These are phyloP conservation scores for Balearica regulorum DNA, from an alignment of 2,797 vertebrate species.

Conservation along the genomic window DNA sequence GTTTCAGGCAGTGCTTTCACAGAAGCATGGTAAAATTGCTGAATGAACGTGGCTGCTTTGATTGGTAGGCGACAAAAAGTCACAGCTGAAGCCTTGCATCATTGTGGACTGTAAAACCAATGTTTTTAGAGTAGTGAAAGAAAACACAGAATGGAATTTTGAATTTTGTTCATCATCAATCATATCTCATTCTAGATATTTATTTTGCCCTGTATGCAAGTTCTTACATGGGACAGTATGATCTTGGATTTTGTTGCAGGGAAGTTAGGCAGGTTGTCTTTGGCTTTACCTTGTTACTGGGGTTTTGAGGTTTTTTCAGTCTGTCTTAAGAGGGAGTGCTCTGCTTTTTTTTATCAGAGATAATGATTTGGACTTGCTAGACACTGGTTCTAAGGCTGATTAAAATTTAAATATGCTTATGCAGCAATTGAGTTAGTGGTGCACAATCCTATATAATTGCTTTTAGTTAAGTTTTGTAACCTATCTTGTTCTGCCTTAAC, in stretches of 20 bases:
- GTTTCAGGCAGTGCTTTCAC: not conserved
- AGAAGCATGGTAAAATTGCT: not conserved
- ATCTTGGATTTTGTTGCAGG: not conserved
- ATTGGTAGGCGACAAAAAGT: not conserved
- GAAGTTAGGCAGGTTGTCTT: not conserved
- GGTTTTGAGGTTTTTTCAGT: not conserved
- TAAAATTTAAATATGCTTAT: conserved; percentile 6
- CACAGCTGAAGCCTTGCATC: not conserved
- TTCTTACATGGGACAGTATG: not conserved
- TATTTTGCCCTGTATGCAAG: not conserved
- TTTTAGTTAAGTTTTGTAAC: not conserved
- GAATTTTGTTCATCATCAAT: not conserved
- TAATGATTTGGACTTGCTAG: not conserved
- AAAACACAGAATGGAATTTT: not conserved
- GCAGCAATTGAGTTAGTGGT: not conserved
- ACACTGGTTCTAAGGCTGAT: not conserved
- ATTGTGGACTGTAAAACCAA: not conserved
- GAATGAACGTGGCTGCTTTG: not conserved
- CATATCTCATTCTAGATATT: not conserved
- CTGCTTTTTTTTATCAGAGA: not conserved
- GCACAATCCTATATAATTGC: not conserved
- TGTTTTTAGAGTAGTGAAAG: not conserved
- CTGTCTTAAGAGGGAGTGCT: not conserved
- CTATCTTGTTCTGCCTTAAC: not conserved
- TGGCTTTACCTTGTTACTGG: not conserved